Evolutionary conservation across 1,140 invertebrate genomes (phyloP).

Genomic region (Bombus superbus): DNA sequence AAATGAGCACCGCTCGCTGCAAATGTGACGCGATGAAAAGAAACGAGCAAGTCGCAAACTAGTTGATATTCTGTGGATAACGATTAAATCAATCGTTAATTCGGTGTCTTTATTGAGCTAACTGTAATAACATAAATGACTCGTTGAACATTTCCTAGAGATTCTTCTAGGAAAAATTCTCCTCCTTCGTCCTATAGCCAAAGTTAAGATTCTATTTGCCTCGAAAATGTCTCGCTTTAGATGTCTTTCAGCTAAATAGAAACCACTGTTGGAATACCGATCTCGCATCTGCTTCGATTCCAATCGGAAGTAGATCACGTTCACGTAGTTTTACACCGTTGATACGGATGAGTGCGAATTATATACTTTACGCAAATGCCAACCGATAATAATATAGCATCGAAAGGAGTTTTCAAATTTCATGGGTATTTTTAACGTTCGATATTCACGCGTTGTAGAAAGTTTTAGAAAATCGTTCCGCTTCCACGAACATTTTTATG

Average conservation of each 20-base stretch:
- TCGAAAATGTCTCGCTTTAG: neutral
- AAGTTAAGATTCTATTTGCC: neutral
- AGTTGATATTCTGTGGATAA: neutral
- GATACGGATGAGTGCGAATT: too few species aligned
- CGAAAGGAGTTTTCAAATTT: neutral
- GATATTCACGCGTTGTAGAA: slow-evolving; percentile 14
- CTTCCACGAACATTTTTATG: neutral
- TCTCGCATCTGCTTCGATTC: neutral
- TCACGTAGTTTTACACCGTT: neutral
- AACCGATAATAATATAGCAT: neutral
- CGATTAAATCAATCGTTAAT: neutral
- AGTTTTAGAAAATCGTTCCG: slow-evolving; percentile 40
- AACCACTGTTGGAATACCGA: neutral
- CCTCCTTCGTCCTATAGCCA: neutral
- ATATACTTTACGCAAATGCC: neutral
- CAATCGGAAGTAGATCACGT: slow-evolving; percentile 18
- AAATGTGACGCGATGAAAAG: neutral
- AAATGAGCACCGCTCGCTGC: neutral
- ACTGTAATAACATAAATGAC: neutral
- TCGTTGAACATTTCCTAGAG: neutral
- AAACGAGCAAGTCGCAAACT: neutral
- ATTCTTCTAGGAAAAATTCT: neutral
- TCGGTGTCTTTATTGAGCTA: neutral
- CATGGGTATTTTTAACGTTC: neutral
- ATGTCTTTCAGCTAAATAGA: neutral